phyloP scores from a whole-genome alignment of 1,140 invertebrate species.

The Bombus impatiens region DNA sequence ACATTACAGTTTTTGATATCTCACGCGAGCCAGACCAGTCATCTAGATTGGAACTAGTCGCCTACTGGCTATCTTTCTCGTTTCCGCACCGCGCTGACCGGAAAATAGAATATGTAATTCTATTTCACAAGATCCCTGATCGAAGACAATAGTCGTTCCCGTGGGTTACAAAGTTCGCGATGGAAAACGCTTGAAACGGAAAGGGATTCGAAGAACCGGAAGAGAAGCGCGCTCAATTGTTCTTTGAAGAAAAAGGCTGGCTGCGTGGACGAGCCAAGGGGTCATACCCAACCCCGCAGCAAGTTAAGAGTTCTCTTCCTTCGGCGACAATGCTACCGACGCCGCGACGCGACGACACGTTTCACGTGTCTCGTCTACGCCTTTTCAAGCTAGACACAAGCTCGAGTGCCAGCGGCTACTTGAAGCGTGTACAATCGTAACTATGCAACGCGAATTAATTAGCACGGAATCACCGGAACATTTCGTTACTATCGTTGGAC shows the following conservation, averaged over 20 bases:
- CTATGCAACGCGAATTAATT: slow-evolving; percentile 41
- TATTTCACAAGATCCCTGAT: background rate
- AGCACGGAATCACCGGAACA: slow-evolving; percentile 44
- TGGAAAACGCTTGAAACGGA: slow-evolving; percentile 14
- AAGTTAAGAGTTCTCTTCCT: slow-evolving; percentile 25
- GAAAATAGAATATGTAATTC: slow-evolving; percentile 4
- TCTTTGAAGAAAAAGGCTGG: slow-evolving; percentile 6
- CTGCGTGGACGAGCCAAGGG: background rate
- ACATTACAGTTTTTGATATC: background rate
- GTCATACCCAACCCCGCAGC: background rate
- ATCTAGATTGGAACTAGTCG: background rate
- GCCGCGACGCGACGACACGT: slow-evolving; percentile 9
- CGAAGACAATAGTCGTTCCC: background rate
- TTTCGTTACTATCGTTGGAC: slow-evolving; percentile 36
- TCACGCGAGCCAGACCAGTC: background rate
- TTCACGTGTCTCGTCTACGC: background rate
- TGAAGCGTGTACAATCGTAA: background rate
- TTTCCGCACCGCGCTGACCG: background rate
- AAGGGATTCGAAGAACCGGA: slow-evolving; percentile 26
- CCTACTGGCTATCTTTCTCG: background rate
- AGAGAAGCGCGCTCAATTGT: slow-evolving; percentile 39
- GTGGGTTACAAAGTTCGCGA: background rate
- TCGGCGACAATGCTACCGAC: background rate
- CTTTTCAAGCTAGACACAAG: background rate
- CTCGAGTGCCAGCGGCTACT: background rate